A percentile compares a stretch with the other conserved stretches of the same genome.
Evolutionary conservation across 1,140 invertebrate species (phyloP).

Genomic region (Cyclina sinensis): DNA sequence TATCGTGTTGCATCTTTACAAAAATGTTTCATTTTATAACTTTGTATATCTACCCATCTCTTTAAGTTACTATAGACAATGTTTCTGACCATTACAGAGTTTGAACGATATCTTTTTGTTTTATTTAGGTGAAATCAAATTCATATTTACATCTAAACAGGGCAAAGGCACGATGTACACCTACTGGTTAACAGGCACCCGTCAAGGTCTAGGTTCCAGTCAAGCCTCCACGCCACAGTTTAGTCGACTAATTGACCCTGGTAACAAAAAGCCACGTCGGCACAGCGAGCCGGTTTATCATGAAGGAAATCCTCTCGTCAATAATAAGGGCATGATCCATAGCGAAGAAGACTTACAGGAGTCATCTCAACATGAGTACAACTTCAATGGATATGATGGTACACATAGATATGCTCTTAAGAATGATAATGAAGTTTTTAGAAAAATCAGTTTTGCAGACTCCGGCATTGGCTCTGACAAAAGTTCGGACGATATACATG

Average conservation of each 20-base stretch:
- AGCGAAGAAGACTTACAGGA: neutral
- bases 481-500: neutral
- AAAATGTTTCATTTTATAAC: too few species aligned
- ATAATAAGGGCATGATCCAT: neutral
- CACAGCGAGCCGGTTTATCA: neutral
- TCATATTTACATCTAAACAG: neutral
- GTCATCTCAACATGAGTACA: neutral
- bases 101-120: too few species aligned
- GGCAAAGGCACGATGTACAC: slow-evolving; percentile 52
- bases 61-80: too few species aligned
- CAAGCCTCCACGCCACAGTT: neutral
- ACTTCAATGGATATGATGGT: neutral
- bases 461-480: slow-evolving; percentile 39
- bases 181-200: slow-evolving; percentile 88
- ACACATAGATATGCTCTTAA: neutral
- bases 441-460: slow-evolving; percentile 49
- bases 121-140: too few species aligned
- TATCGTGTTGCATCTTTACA: too few species aligned
- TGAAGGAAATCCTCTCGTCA: neutral
- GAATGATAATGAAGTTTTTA: neutral
- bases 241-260: neutral
- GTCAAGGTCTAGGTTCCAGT: neutral
- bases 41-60: too few species aligned
- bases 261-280: neutral
- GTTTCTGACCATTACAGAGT: too few species aligned